Evolutionary conservation across 2,113 vertebrate species (phyloP).

Genomic region (Danionella cerebrum): DNA sequence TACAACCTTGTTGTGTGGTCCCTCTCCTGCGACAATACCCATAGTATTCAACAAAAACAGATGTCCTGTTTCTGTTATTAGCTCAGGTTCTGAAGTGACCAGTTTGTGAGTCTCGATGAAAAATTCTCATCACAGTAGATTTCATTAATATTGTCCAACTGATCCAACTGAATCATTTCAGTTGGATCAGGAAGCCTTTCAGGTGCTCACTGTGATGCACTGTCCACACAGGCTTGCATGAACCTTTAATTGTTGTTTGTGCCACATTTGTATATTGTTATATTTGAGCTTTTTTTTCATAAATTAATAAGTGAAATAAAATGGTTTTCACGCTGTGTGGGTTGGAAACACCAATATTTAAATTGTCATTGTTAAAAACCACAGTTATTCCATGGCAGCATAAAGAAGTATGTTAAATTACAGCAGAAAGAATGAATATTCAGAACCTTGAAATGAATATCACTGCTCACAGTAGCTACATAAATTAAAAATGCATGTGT

Average conservation of each 20-base stretch:
- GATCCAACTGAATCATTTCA: no score
- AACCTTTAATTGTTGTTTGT: not conserved
- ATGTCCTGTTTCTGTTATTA: no score
- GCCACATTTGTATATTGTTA: not conserved
- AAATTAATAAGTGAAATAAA: not conserved
- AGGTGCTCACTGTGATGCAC: not conserved
- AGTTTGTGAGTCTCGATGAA: no score
- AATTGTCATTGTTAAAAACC: slow-evolving; percentile 13
- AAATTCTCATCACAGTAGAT: no score
- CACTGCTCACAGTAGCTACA: slow-evolving; percentile 17
- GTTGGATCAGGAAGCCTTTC: not conserved
- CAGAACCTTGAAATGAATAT: slow-evolving; percentile 20
- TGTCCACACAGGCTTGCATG: not conserved
- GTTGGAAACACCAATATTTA: slow-evolving; percentile 14
- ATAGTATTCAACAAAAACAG: no score
- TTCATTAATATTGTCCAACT: no score
- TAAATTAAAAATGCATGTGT: slow-evolving; percentile 23
- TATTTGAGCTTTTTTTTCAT: not conserved
- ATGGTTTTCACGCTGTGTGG: not conserved
- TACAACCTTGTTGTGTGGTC: no score
- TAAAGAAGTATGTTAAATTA: slow-evolving; percentile 3
- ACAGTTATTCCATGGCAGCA: not conserved
- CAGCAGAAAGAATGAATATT: slow-evolving; percentile 22
- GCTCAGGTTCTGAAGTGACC: no score
- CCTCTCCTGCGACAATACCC: no score